phyloP scores from a whole-genome alignment of 2,888 invertebrate genomes.

The Empis stercorea region DNA sequence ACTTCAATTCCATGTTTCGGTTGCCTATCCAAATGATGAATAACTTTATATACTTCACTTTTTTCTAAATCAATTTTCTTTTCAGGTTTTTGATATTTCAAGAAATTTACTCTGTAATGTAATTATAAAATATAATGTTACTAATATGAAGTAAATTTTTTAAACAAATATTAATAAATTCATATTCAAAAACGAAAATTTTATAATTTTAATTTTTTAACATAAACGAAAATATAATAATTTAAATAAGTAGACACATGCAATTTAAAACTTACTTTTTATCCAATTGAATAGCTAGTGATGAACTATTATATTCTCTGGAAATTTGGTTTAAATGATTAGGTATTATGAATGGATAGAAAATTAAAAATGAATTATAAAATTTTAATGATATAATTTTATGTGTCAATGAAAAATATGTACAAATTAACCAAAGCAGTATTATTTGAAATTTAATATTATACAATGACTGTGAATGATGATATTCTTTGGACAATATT shows the following conservation, averaged over 20 bases:
- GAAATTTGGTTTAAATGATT: neutral
- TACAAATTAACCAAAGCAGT: no score
- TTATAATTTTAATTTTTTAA: no score
- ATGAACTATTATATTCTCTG: slow-evolving; percentile 42
- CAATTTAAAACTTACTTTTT: slow-evolving; percentile 18
- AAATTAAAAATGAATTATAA: no score
- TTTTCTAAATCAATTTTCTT: slow-evolving; percentile 59
- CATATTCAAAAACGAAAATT: neutral
- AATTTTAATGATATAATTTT: no score
- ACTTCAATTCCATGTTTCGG: slow-evolving; percentile 54
- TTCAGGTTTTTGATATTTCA: slow-evolving; percentile 75
- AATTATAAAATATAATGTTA: no score
- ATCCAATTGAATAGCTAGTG: slow-evolving; percentile 32
- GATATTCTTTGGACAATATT: neutral
- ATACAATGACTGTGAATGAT: no score
- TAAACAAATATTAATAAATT: no score
- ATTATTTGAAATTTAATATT: no score
- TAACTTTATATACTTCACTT: slow-evolving; percentile 67
- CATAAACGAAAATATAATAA: neutral
- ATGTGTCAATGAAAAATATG: no score
- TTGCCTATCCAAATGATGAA: slow-evolving; percentile 60
- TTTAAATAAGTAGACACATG: neutral
- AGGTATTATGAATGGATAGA: no score
- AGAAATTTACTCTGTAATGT: slow-evolving; percentile 85
- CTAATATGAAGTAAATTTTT: no score